These are phyloP conservation scores for Elysia crispata DNA, from an alignment of 2,888 invertebrate genomes.

Conservation along the genomic window DNA sequence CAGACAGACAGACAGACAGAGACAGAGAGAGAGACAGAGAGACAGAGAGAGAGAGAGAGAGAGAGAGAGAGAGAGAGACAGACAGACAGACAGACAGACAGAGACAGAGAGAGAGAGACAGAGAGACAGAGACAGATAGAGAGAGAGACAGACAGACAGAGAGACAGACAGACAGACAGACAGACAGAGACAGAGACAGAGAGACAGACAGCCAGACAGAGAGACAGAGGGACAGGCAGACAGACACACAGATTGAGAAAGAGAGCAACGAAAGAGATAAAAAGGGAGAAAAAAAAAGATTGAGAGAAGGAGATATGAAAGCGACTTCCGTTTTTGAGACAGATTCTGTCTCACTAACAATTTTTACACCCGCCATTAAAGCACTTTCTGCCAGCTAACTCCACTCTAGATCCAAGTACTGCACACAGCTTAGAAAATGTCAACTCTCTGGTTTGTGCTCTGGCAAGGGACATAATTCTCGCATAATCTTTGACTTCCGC, in stretches of 20 bases:
- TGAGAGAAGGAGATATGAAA: no score
- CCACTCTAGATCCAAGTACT: no score
- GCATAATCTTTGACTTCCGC: no score
- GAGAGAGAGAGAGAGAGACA: constrained; percentile 19
- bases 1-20: background rate
- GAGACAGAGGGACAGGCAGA: constrained; percentile 9
- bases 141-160: background rate
- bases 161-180: background rate
- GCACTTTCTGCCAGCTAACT: no score
- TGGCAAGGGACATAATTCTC: no score
- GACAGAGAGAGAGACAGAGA: constrained; percentile 11
- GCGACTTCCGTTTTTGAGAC: background rate
- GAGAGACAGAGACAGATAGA: background rate
- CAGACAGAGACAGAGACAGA: background rate
- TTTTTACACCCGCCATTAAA: no score
- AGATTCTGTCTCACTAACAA: no score
- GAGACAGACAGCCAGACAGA: constrained; percentile 3
- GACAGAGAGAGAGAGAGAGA: constrained; percentile 2
- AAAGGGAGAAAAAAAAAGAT: background rate
- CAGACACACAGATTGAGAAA: background rate
- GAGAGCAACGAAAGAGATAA: background rate
- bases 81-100: background rate
- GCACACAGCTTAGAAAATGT: no score
- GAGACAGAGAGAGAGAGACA: constrained; percentile 2
- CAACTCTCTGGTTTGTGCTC: no score